Conservation (phyloP, 2,113 vertebrate species). For the Aix galericulata region DNA sequence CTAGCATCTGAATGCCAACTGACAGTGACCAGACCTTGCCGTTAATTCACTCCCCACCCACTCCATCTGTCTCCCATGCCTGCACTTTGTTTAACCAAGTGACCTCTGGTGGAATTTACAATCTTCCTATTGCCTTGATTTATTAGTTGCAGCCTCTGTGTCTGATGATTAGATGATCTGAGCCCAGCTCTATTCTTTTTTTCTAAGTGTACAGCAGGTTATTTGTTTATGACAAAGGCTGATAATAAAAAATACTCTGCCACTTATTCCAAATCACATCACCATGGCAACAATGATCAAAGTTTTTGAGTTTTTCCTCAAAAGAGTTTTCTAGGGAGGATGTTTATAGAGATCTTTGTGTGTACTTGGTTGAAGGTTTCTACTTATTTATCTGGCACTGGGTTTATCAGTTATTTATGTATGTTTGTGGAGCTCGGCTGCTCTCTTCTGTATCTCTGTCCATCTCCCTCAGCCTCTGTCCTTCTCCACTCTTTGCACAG, state of each 20-base stretch:
- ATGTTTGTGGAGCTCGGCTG: background rate
- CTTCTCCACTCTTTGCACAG: background rate
- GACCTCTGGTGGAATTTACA: slow-evolving; percentile 36
- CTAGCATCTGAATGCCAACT: background rate
- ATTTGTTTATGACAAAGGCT: slow-evolving; percentile 54
- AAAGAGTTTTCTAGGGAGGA: slow-evolving; percentile 6
- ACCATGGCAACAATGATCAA: slow-evolving; percentile 48
- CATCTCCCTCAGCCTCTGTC: background rate
- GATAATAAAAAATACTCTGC: slow-evolving; percentile 15
- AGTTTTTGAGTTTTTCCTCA: slow-evolving; percentile 28
- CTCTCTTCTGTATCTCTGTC: background rate
- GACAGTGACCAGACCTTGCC: slow-evolving; percentile 6
- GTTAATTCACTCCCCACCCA: background rate
- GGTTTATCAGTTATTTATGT: background rate
- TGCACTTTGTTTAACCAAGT: slow-evolving; percentile 46
- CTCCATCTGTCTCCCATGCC: background rate
- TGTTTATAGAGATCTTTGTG: background rate
- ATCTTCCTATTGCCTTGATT: slow-evolving; percentile 13
- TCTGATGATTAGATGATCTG: slow-evolving; percentile 8
- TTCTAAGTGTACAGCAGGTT: background rate
- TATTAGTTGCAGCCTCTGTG: background rate
- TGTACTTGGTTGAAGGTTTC: background rate
- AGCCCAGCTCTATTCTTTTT: background rate
- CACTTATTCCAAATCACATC: slow-evolving; percentile 10
- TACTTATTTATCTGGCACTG: background rate